Evolutionary conservation across 2,113 vertebrate genomes (phyloP).

Genomic region (Ptyas mucosa): DNA sequence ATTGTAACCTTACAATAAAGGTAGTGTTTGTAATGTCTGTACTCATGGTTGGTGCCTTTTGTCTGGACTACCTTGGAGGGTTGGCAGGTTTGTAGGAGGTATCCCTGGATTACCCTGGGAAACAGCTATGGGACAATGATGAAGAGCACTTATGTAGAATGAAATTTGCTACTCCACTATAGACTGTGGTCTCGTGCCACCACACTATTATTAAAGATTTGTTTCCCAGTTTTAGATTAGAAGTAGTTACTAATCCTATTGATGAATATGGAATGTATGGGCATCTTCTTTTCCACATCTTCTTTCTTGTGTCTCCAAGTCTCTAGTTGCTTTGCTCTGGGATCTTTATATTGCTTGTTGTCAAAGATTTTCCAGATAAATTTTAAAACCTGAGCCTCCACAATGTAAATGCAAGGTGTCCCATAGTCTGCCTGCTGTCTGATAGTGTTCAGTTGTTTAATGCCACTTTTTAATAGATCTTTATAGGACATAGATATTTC

Average conservation of each 20-base stretch:
- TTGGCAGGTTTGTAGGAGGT: background rate
- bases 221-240: background rate
- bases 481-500: background rate
- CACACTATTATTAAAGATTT: background rate
- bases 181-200: background rate
- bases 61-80: background rate
- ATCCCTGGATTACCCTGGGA: background rate
- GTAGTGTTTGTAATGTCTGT: background rate
- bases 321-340: background rate
- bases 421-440: background rate
- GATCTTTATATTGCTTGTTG: background rate
- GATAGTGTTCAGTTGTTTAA: background rate
- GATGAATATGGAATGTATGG: background rate
- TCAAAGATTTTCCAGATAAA: background rate
- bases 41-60: background rate
- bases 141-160: background rate
- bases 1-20: background rate
- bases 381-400: background rate
- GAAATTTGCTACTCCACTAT: background rate
- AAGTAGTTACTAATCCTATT: background rate
- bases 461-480: background rate
- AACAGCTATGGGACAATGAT: background rate
- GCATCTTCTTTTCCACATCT: background rate
- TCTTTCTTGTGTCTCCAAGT: background rate
- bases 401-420: background rate